Base-by-base conservation (phyloP, 1,140 invertebrate species). In the Zophobas morio region DNA sequence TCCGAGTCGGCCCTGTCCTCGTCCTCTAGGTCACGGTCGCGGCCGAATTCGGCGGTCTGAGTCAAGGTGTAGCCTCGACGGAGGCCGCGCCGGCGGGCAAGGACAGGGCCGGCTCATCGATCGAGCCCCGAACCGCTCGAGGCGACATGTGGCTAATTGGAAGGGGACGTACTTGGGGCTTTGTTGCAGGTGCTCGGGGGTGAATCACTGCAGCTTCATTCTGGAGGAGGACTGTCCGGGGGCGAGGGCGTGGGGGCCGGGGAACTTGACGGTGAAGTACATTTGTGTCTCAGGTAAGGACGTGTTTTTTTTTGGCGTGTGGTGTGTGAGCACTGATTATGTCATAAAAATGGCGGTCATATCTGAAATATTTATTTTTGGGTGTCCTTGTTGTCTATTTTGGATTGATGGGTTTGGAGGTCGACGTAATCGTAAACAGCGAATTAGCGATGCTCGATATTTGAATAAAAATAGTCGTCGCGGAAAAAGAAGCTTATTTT, bases 141-240 rank as follows among this genome's bases (percentile, higher is more conserved):
- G 20, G 42, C 46, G 20, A 35, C 56, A 47, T 72, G 70, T 76
- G 57, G 53, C 54, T 57, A 53, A 56, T 74, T 51, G 35, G 51
- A 49, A 8, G 34, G 49, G 63, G 57, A 34, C 39, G 51, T 36
- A 56, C 32, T 71, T 20, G n/a, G 32, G n/a, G 36, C 6, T 60
- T 74, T 47, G 20, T 89, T 89, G 35, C 87, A 91, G 90, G 83
- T 91, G 90, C 86, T 89, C 89, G 1, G 90, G 90, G 1, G 87
- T 90, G 42, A 90, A 90, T 81, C 88, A 90, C 77, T 91, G 90
- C 83, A 90, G 88, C 79, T 91, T 90, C 79, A 83, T 89, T 20
- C 81, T 91, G 70, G 83, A 81, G 2, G 83, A 88, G 80, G 90
- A 91, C 81, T 87, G 87, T 80, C 87, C 88, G 1, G 87, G 87